A percentile compares a stretch with the other conserved stretches of the same genome.
Evolutionary conservation across 53 echinoderm and acorn worm species (phyloP).

Genomic region (Apostichopus leukothele): DNA sequence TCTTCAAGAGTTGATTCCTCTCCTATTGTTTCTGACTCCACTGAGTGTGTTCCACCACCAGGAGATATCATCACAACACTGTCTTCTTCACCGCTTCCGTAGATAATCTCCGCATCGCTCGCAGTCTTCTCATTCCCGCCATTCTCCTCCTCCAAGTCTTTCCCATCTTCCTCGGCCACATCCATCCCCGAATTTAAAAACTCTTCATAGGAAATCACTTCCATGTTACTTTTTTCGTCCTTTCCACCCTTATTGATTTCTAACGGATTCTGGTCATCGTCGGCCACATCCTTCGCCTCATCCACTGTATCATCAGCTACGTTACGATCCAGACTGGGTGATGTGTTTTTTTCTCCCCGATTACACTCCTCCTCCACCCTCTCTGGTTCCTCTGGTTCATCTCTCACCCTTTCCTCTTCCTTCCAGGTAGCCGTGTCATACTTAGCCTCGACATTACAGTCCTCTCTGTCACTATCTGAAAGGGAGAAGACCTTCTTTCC

Average conservation of each 20-base stretch:
- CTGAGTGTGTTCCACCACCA: background rate
- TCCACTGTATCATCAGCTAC: background rate
- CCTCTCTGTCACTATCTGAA: conserved; percentile 4
- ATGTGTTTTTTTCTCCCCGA: background rate
- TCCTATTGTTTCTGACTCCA: background rate
- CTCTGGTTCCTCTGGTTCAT: background rate
- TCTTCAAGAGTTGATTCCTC: background rate
- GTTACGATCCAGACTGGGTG: background rate
- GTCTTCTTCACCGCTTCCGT: conserved; percentile 21
- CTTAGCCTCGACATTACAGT: background rate
- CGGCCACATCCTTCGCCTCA: background rate
- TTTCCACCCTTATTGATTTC: background rate
- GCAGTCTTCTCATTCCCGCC: background rate
- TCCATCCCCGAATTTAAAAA: conserved; percentile 63
- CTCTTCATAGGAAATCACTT: conserved; percentile 65
- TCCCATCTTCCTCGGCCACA: conserved; percentile 23
- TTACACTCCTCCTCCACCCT: background rate
- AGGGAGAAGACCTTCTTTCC: conserved; percentile 40
- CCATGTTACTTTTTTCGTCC: conserved; percentile 26
- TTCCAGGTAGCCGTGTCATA: background rate
- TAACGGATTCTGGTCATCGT: background rate
- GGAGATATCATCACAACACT: conserved; percentile 8
- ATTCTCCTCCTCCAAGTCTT: conserved; percentile 1
- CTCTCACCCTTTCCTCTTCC: background rate
- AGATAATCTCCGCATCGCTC: background rate